phyloP scores from a whole-genome alignment of 2,797 vertebrate species.

The Anguilla pacifica region DNA sequence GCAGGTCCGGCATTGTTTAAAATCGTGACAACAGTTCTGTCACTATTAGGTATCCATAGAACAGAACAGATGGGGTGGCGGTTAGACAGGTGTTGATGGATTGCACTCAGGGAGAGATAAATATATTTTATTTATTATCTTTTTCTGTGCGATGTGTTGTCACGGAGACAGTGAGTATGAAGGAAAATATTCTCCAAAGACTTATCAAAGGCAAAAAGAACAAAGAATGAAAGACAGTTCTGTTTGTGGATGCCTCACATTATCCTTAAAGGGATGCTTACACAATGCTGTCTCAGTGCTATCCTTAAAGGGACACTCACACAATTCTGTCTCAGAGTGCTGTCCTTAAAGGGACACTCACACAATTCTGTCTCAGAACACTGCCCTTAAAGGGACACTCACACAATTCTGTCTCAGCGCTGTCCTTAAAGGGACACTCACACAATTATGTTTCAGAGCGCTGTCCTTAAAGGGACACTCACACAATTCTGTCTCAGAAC shows the following conservation, averaged over 20 bases:
- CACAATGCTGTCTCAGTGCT: background rate
- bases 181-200: constrained; percentile 47
- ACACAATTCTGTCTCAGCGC: background rate
- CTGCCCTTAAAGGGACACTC: background rate
- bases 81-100: constrained; percentile 31
- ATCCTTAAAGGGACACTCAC: background rate
- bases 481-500: background rate
- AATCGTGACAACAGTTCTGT: background rate
- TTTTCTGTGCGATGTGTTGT: constrained; percentile 41
- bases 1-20: background rate
- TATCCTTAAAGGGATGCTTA: background rate
- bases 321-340: background rate
- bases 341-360: background rate
- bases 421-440: background rate
- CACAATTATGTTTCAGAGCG: background rate
- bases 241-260: constrained; percentile 65
- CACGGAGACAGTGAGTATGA: constrained; percentile 44
- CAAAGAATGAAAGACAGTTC: constrained; percentile 76
- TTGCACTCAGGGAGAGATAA: constrained; percentile 32
- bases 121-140: constrained; percentile 25
- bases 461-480: background rate
- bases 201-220: constrained; percentile 43
- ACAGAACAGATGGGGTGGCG: background rate
- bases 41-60: background rate
- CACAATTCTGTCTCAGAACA: background rate